phyloP scores from a whole-genome alignment of 2,797 vertebrate genomes.

The Squalus acanthias region DNA sequence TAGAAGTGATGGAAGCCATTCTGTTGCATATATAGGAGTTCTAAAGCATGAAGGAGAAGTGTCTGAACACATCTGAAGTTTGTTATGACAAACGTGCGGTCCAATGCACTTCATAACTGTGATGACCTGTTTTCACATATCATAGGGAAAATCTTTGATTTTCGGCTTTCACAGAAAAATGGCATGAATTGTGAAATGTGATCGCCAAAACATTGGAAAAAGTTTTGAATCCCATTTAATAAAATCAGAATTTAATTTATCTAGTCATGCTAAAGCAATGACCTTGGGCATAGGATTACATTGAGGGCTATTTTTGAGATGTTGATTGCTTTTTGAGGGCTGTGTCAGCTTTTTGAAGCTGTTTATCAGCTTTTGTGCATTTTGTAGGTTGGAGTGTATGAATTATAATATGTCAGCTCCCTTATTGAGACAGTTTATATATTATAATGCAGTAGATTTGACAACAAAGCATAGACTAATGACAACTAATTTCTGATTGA shows the following conservation, averaged over 20 bases:
- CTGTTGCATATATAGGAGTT: background rate
- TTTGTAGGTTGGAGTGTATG: background rate
- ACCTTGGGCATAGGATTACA: background rate
- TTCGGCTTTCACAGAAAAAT: background rate
- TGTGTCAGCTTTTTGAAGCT: background rate
- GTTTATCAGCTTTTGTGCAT: background rate
- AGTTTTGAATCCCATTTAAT: background rate
- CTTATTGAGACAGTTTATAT: background rate
- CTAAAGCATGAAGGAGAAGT: background rate
- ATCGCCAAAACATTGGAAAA: background rate
- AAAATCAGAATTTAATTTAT: background rate
- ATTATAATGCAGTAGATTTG: background rate
- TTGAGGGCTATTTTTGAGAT: background rate
- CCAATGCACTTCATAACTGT: background rate
- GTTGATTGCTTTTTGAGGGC: background rate
- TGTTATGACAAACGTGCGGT: background rate
- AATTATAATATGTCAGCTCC: background rate
- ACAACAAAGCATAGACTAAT: background rate
- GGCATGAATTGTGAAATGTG: background rate
- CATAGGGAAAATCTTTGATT: background rate
- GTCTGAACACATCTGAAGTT: background rate
- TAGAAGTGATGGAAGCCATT: background rate
- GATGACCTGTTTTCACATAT: background rate
- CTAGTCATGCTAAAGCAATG: background rate
- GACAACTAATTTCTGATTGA: background rate